Evolutionary conservation across 2,888 invertebrate species (phyloP), one percentile per base, ranked within the genome.

Genomic region (Disparrhopalites patrizii): DNA sequence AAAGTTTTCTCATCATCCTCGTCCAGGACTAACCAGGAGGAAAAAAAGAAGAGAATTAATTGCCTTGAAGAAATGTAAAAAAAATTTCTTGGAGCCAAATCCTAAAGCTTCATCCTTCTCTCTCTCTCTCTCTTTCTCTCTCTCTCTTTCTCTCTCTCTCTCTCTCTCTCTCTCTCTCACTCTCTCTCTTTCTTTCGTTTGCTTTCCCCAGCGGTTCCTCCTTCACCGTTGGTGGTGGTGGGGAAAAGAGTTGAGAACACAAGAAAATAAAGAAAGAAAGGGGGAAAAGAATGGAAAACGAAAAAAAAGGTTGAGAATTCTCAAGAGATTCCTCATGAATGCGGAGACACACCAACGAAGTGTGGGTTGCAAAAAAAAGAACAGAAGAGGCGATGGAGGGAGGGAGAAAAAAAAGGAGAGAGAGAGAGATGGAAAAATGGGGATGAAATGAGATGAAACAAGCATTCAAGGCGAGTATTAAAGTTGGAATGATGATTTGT

Each of bases 21-120:
- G 54, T 18, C 31, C 31, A 30, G 31, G 31, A 31, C 30, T 55
- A 55, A 28, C 30, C 31, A 55, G 54, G 31, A 55, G 33, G 30
- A 52, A 56, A 51, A 52, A 61, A 61, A 36, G 33, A 36, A n/a
- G 52, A 33, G 31, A 54, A 61, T 61, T 61, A 61, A 61, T 61
- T 61, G 61, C 61, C 61, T 61, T 36, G 61, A 61, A 61, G 61
- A 61, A 61, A 51, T 61, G 51, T 61, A 61, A 51, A 61, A 51
- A 61, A 51, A 50, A 50, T 61, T 25, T n/a, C 47, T n/a, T 52
- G 50, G 20, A 47, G 47, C 60, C 30, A 43, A 43, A 43, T 31
- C 31, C 47, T n/a, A 58, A 13, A 58, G 40, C 28, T 58, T 18
- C 15, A n/a, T 18, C 5, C 20, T 51, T 51, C 25, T 28, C 10